Evolutionary conservation across 2,888 invertebrate genomes (phyloP).

Genomic region (Empis livida): DNA sequence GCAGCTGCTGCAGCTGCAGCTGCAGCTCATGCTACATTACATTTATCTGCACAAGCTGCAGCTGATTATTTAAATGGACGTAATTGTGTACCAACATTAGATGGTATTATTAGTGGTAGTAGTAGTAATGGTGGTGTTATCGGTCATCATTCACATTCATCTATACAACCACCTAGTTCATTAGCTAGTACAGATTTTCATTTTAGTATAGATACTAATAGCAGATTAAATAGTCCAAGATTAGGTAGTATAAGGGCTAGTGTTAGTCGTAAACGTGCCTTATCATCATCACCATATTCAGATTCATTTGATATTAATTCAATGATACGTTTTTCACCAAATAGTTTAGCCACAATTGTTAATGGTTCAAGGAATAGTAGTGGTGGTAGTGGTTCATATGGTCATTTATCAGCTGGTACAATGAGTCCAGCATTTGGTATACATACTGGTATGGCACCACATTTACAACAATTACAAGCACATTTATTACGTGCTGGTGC

Average conservation of each 20-base stretch:
- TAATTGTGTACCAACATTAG: conserved; percentile 25
- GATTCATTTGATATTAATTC: conserved; percentile 93
- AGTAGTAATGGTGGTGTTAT: conserved; percentile 7
- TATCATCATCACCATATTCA: conserved; percentile 90
- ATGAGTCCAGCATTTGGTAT: conserved; percentile 73
- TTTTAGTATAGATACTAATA: conserved; percentile 73
- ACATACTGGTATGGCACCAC: conserved; percentile 40
- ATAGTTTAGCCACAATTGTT: conserved; percentile 69
- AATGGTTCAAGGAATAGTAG: conserved; percentile 70
- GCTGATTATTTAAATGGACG: conserved; percentile 48
- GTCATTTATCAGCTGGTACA: conserved; percentile 89
- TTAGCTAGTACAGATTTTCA: conserved; percentile 79
- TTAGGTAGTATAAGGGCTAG: conserved; percentile 41
- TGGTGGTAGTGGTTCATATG: conserved; percentile 89
- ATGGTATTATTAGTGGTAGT: not conserved
- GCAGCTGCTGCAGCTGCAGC: conserved; percentile 21
- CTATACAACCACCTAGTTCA: conserved; percentile 43
- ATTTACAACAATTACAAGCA: conserved; percentile 63
- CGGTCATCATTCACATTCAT: conserved; percentile 39
- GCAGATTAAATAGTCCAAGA: conserved; percentile 54
- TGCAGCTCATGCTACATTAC: conserved; percentile 18
- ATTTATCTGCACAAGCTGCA: conserved; percentile 34
- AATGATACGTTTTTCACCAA: conserved; percentile 90
- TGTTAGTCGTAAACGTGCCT: conserved; percentile 75
- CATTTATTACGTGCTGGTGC: conserved; percentile 55